Evolutionary conservation across 1,140 invertebrate genomes (phyloP).

Genomic region (Epicauta chinensis): DNA sequence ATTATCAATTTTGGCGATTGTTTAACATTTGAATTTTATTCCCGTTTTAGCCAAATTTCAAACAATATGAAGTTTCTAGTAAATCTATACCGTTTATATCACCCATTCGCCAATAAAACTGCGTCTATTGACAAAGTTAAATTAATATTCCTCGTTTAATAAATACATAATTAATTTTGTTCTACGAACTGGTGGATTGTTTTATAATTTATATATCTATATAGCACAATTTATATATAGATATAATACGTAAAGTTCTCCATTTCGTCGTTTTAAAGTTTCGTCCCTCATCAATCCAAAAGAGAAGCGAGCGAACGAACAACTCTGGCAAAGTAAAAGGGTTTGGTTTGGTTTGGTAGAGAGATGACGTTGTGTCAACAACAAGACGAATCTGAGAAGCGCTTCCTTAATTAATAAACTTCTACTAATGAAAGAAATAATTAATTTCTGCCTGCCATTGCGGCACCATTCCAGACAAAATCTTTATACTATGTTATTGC

Average conservation of each 20-base stretch:
- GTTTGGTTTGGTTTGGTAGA: conserved; percentile 9
- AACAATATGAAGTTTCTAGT: too few relatives aligned
- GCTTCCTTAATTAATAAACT: conserved; percentile 44
- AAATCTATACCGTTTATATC: neutral
- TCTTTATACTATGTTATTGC: neutral
- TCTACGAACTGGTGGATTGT: conserved; percentile 26
- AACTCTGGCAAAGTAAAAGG: too few relatives aligned
- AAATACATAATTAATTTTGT: conserved; percentile 42
- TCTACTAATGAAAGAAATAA: conserved; percentile 43
- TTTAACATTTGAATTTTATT: too few relatives aligned
- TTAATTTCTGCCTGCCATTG: conserved; percentile 41
- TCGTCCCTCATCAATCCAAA: conserved; percentile 31
- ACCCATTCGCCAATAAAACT: neutral
- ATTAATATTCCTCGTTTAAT: conserved; percentile 31
- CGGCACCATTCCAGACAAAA: conserved; percentile 30
- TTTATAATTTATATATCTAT: conserved; percentile 33
- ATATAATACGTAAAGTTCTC: too few relatives aligned
- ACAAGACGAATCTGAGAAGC: conserved; percentile 39
- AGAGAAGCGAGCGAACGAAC: too few relatives aligned
- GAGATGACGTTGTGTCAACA: conserved; percentile 41
- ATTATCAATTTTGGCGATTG: too few relatives aligned
- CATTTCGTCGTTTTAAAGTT: conserved; percentile 36
- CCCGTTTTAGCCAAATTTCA: too few relatives aligned
- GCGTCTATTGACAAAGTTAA: conserved; percentile 20
- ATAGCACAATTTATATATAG: too few relatives aligned